Conservation (phyloP, 1,140 invertebrate species). For the Agraylea sexmaculata region DNA sequence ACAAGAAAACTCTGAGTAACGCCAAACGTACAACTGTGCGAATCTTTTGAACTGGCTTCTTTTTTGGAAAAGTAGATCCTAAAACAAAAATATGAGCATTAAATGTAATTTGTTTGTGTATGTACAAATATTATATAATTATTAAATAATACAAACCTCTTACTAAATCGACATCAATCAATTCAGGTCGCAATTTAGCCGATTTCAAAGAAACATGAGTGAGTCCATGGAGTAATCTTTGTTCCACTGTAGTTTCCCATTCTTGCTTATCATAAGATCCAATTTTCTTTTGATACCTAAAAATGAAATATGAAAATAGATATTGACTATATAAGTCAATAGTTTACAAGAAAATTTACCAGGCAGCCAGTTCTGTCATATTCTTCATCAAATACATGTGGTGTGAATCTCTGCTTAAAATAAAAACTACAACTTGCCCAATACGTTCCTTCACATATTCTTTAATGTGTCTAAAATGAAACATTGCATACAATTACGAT, state of each 20-base stretch:
- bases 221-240: conserved; percentile 73
- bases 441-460: too few species aligned
- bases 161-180: conserved; percentile 92
- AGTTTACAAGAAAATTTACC: conserved; percentile 5
- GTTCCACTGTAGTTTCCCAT: conserved; percentile 91
- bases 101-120: too few species aligned
- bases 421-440: too few species aligned
- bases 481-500: too few species aligned
- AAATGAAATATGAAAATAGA: not conserved
- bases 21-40: conserved; percentile 70
- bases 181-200: conserved; percentile 77
- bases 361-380: conserved; percentile 10
- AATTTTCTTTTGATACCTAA: conserved; percentile 87
- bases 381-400: too few species aligned
- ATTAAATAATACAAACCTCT: conserved; percentile 55
- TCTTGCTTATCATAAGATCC: conserved; percentile 91
- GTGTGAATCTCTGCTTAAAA: too few species aligned
- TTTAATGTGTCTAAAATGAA: too few species aligned
- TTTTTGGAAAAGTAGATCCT: conserved; percentile 90
- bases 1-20: conserved; percentile 62
- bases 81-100: conserved; percentile 20
- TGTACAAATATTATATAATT: too few species aligned
- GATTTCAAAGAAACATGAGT: conserved; percentile 77
- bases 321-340: not conserved
- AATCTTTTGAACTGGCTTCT: conserved; percentile 81